Base-by-base conservation (phyloP, 2,888 invertebrate genomes). In the Embidobia sp. region DNA sequence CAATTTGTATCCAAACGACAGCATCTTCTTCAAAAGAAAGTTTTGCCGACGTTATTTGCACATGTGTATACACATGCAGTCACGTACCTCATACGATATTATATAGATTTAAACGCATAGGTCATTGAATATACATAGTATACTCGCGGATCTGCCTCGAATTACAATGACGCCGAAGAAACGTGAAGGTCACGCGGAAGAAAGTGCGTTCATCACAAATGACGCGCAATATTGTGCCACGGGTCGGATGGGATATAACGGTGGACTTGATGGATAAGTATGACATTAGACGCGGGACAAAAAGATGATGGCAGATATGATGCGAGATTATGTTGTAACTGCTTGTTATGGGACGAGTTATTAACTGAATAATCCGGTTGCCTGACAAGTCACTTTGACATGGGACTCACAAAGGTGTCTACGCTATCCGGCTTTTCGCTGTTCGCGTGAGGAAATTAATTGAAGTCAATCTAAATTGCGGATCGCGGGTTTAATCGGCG, bases 251-350 rank as follows among this genome's bases (percentile, higher is more conserved):
- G 16, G 15, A 16, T 46, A 59, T 46, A 59, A 59, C 40, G 46
- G n/a, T n/a, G n/a, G 46, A 16, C 61, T 37, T 48, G 61, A 61
- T 26, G 61, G 53, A 55, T 66, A 55, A 53, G 55, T 66, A 66
- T 66, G 66, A 46, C 66, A 66, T 55, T 55, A 55, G 66, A 66
- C 44, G 37, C 44, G n/a, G 53, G 55, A 66, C 37, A 67, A 67
- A 67, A 66, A 66, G 66, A 66, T 55, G 66, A 66, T 53, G 46
- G 53, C 42, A 42, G 66, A 66, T 53, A 55, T 53, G 66, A 66
- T 66, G 53, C 55, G 66, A 55, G 55, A 67, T 55, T 67, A 55
- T 67, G 67, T 46, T 67, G 67, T 67, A 67, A 67, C 67, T 46
- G 55, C 55, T 67, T 35, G 55, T 33, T 51, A n/a, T n/a, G 55